Evolutionary conservation across 2,888 invertebrate genomes (phyloP).

Genomic region (Drosophila affinis): DNA sequence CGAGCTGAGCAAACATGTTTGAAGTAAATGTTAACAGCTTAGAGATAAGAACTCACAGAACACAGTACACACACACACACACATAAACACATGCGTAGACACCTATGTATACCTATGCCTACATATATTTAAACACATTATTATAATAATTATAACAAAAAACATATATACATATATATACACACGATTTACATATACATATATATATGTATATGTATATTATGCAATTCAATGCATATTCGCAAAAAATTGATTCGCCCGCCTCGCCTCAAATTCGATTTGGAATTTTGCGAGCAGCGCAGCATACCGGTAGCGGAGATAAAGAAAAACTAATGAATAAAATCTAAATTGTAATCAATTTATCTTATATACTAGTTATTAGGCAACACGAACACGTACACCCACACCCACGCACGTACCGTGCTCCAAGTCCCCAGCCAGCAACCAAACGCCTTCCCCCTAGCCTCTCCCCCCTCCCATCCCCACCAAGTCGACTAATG

Average conservation of each 20-base stretch:
- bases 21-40: conserved; percentile 55
- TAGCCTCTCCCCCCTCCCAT: not conserved
- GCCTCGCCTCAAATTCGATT: conserved; percentile 13
- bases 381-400: conserved; percentile 20
- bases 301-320: conserved; percentile 31
- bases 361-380: conserved; percentile 63
- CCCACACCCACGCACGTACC: conserved; percentile 13
- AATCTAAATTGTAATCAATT: conserved; percentile 65
- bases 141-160: conserved; percentile 37
- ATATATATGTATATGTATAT: conserved; percentile 21
- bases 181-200: conserved; percentile 5
- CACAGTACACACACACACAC: conserved; percentile 51
- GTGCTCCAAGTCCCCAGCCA: conserved; percentile 1
- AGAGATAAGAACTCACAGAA: conserved; percentile 37
- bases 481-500: conserved; percentile 41
- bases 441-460: not conserved
- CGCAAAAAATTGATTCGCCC: conserved; percentile 15
- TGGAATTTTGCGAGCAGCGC: conserved; percentile 27
- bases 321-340: conserved; percentile 42
- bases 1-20: conserved; percentile 55
- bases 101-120: conserved; percentile 12
- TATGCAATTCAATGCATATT: conserved; percentile 43
- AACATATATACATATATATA: conserved; percentile 9
- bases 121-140: conserved; percentile 20
- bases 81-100: conserved; percentile 33